phyloP scores from a whole-genome alignment of 2,797 vertebrate genomes.

The Avahi laniger region DNA sequence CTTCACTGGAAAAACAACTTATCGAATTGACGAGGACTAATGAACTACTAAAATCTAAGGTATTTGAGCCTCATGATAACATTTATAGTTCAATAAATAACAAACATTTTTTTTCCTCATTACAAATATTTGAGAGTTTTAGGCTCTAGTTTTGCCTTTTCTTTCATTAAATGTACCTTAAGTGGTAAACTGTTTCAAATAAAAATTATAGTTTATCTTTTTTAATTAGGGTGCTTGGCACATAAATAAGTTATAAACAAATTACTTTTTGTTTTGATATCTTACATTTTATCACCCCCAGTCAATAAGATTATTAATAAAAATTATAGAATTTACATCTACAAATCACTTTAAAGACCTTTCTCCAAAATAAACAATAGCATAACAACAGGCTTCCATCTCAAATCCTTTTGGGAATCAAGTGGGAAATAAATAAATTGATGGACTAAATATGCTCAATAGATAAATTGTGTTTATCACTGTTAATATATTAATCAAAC shows the following conservation, averaged over 20 bases:
- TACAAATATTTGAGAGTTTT: background rate
- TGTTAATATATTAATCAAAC: background rate
- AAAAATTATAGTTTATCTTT: background rate
- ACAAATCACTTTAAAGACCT: background rate
- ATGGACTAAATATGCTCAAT: background rate
- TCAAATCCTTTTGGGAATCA: slow-evolving; percentile 28
- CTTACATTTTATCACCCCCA: background rate
- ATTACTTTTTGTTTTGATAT: background rate
- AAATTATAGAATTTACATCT: background rate
- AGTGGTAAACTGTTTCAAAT: background rate
- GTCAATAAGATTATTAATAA: background rate
- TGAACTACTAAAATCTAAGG: slow-evolving; percentile 95
- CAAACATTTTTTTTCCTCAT: background rate
- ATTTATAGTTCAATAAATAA: background rate
- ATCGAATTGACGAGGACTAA: slow-evolving; percentile 91
- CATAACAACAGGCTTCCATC: background rate
- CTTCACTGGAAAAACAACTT: slow-evolving; percentile 92
- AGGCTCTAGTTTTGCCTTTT: background rate
- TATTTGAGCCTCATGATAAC: slow-evolving; percentile 66
- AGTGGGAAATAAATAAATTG: background rate
- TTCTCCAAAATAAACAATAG: slow-evolving; percentile 4
- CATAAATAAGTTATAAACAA: background rate
- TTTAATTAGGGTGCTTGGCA: background rate
- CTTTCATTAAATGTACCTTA: background rate
- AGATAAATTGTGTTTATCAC: background rate